Conservation (phyloP, 2,797 vertebrate species). For the Alauda arvensis region DNA sequence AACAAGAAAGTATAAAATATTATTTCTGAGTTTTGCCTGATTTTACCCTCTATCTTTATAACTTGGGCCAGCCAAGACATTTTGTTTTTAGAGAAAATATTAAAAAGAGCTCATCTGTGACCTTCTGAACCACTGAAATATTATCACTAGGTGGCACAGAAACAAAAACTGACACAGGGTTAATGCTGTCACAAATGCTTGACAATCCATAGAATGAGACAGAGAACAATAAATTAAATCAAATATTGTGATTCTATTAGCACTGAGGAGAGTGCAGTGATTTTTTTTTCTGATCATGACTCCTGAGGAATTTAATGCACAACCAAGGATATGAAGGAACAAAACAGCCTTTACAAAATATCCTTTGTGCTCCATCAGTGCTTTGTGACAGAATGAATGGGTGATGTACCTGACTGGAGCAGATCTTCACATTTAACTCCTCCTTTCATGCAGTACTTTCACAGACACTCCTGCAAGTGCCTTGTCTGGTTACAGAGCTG, state of each 20-base stretch:
- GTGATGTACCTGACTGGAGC: background rate
- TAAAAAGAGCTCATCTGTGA: background rate
- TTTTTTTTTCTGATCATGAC: background rate
- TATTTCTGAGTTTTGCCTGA: conserved; percentile 1
- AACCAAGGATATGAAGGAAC: background rate
- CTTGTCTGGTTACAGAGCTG: background rate
- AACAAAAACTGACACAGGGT: background rate
- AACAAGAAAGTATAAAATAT: background rate
- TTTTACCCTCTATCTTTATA: background rate
- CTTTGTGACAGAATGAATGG: background rate
- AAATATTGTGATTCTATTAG: background rate
- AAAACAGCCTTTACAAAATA: background rate
- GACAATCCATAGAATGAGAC: background rate
- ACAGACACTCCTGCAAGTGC: background rate
- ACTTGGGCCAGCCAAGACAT: conserved; percentile 38
- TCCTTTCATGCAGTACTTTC: background rate
- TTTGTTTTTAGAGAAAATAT: background rate
- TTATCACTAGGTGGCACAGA: background rate
- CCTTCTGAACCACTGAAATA: background rate
- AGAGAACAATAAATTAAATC: background rate
- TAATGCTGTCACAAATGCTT: background rate
- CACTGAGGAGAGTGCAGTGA: background rate
- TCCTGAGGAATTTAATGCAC: background rate
- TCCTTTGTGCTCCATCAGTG: background rate
- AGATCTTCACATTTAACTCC: background rate